These are phyloP conservation scores for Gymnoscopelus braueri DNA, from an alignment of 2,797 vertebrate genomes.

Conservation along the genomic window DNA sequence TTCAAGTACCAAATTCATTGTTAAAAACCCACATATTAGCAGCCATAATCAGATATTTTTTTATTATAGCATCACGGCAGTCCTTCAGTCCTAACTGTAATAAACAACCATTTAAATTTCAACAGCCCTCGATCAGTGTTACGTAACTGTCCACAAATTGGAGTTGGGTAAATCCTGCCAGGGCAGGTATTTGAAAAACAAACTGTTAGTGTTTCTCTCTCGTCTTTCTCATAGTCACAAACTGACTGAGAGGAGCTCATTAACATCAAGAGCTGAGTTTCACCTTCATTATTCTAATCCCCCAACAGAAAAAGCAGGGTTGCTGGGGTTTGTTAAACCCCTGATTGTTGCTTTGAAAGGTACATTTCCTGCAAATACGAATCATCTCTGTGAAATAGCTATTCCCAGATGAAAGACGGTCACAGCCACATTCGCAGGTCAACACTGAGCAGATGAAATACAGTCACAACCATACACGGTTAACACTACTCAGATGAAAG, in stretches of 20 bases:
- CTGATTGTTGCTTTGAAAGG: slow-evolving; percentile 14
- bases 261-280: slow-evolving; percentile 10
- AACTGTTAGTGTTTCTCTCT: background rate
- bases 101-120: background rate
- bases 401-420: background rate
- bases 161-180: background rate
- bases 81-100: slow-evolving; percentile 4
- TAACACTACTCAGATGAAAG: too few species aligned
- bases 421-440: background rate
- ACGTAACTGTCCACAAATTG: background rate
- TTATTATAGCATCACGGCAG: background rate
- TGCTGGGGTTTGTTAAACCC: background rate
- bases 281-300: slow-evolving; percentile 18
- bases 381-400: slow-evolving; percentile 1
- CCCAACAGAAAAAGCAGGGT: slow-evolving; percentile 1
- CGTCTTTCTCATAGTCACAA: slow-evolving; percentile 1
- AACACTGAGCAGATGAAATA: too few species aligned
- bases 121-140: background rate
- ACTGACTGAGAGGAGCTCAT: slow-evolving; percentile 5
- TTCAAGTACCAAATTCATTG: too few species aligned
- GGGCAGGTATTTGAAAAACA: background rate
- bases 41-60: too few species aligned
- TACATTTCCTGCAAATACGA: slow-evolving; percentile 7
- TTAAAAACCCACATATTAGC: too few species aligned
- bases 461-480: too few species aligned